Evolutionary conservation across 2,797 vertebrate genomes (phyloP), one percentile per base, ranked within the genome.

Genomic region (Picus viridis): DNA sequence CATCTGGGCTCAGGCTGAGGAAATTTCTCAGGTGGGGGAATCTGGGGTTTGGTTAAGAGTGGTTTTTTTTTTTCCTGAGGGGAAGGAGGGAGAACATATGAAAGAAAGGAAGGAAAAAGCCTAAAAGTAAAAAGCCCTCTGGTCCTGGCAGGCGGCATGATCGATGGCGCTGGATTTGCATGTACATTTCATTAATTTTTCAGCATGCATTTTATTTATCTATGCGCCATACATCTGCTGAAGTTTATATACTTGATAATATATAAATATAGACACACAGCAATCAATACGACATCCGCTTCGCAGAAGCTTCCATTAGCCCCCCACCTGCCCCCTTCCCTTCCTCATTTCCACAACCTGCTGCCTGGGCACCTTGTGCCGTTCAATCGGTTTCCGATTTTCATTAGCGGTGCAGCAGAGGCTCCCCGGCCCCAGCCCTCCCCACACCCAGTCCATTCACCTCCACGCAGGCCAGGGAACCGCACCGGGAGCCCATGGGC

Each of bases 161-260:
- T 96, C 95, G 86, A 97, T 96, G 95, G 95, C 47, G 93, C 95
- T 96, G 94, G 96, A 97, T 97, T 96, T 96, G 97, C 96, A 96
- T 96, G 97, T 95, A 96, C 95, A 96, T 95, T 96, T 97, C 96
- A 97, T 98, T 98, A 98, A 98, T 98, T 98, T 98, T 98, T 97
- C 96, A 97, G 96, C 53, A 96, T 94, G 96, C 97, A 97, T 97
- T 98, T 97, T 98, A 98, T 98, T 98, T 98, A 98, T 97, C 97
- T 96, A 95, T 95, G 97, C 94, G 77, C 97, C 96, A 96, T 96
- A 97, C 97, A 98, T 97, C 97, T 97, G 97, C 97, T 97, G 97
- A 97, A 97, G 97, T 97, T 98, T 97, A 97, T 96, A 94, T 96
- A 95, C 97, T 97, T 97, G 96, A 96, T 97, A 97, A 97, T 96